Evolutionary conservation across 2,113 vertebrate genomes (phyloP), one percentile per base, ranked within the genome.

Genomic region (Tupaia tana): DNA sequence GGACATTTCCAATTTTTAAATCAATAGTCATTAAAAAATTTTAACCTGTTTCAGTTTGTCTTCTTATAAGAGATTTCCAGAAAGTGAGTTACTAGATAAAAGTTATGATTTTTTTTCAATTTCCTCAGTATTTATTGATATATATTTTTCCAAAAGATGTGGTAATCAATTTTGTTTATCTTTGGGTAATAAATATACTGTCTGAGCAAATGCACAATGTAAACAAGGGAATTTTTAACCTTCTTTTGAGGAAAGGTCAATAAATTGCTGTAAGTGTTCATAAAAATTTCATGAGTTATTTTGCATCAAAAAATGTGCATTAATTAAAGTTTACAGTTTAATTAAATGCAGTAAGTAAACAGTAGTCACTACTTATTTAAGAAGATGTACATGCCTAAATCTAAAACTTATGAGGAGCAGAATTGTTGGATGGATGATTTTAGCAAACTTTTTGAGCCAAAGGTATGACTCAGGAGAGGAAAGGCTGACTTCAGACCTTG

Each of bases 261-360:
- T 58, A 84, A 86, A 90, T 87, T 90, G 16, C 29, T 88, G 79
- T 90, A 64, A 63, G 73, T 63, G 58, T 52, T 86, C 20, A 73
- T 92, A 63, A 86, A 90, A 85, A 81, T 86, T 80, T 78, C 22
- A 92, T 77, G 20, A 89, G 4, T 1, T 66, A 82, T 16, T 71
- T 69, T 86, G 52, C 43, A 58, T 54, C 69, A 86, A 74, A 81
- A 59, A 7, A 20, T 81, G 20, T 59, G 18, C 63, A 19, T 78
- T 96, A 82, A 92, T 89, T 86, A 90, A 73, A 34, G n/a, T 52
- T 79, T 78, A 73, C 67, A 14, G 27, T 82, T 95, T 95, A 67
- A 78, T 66, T 78, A 86, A 69, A 43, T 29, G 2, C 3, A 83
- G 8, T 77, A n/a, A 81, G 29, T 31, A 52, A 74, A 20, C 34